Evolutionary conservation across 2,888 invertebrate genomes (phyloP), one percentile per base, ranked within the genome.

Genomic region (Chrysomela aeneicollis): DNA sequence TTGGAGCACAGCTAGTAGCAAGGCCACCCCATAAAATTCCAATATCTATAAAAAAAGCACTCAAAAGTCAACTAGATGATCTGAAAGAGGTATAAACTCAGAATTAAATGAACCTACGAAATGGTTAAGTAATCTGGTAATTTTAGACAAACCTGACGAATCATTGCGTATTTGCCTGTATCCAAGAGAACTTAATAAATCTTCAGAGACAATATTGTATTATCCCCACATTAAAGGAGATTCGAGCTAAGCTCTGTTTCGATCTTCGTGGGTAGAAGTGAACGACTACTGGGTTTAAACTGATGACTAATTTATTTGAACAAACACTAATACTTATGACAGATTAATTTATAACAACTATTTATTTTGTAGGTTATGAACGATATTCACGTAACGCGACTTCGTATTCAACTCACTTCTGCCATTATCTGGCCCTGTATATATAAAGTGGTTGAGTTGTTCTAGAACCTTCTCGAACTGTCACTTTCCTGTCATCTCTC

Each of bases 181-280:
- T 22, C 51, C 51, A 22, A 51, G 26, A 21, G 19, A 51, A 22
- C 22, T 19, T 5, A 51, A 51, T 51, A 15, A n/a, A 12, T 21
- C 51, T 15, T 22, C 22, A 8, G 51, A 51, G 51, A 15, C 15
- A 51, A 12, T 51, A 21, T 51, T 51, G 26, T 51, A 9, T 58
- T n/a, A 64, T 64, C n/a, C 64, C 61, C 19, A 52, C 49, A 15
- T 26, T 63, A 30, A 50, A 64, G 22, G 60, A 65, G 19, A 18
- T 32, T 60, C 52, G 63, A 4, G 53, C 55, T 32, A 46, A 49
- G 2, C 46, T 62, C 5, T 26, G 17, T n/a, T n/a, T n/a, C n/a
- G n/a, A n/a, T n/a, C n/a, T n/a, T n/a, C n/a, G n/a, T n/a, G n/a
- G n/a, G n/a, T n/a, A n/a, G n/a, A n/a, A n/a, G n/a, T n/a, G n/a